Percentiles rank a stretch among this genome's conserved stretches.
Conservation (phyloP, 2,113 vertebrate genomes). For the Artemisiospiza belli region DNA sequence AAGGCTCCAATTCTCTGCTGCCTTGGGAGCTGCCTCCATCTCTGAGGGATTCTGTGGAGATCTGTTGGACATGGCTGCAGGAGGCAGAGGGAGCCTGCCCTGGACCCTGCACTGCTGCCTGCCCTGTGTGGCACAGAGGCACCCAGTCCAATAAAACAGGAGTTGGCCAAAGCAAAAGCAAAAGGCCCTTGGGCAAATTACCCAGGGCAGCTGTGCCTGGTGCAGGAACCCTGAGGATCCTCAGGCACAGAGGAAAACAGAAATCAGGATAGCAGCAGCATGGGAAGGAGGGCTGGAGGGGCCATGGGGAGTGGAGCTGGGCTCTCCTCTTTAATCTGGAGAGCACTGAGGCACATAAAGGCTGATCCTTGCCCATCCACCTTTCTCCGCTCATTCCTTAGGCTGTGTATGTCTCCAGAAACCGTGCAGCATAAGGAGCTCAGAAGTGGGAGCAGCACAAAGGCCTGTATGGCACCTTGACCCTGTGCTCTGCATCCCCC, state of each 20-base stretch:
- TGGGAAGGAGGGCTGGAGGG: background rate
- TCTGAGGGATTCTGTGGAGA: background rate
- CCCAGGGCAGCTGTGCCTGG: background rate
- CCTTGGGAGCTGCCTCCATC: background rate
- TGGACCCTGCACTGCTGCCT: background rate
- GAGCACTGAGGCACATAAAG: background rate
- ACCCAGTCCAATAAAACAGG: background rate
- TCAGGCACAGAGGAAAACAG: background rate
- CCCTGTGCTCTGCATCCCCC: rapidly evolving
- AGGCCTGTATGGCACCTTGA: background rate
- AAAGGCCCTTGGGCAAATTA: background rate
- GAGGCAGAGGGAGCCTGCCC: background rate
- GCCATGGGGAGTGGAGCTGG: background rate
- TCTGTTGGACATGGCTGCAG: background rate
- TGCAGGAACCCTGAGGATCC: background rate
- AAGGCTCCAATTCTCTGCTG: background rate
- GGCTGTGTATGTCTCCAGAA: background rate
- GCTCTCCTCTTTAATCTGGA: background rate
- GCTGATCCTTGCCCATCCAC: background rate
- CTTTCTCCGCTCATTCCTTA: background rate
- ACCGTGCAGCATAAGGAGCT: background rate
- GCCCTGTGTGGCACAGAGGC: background rate
- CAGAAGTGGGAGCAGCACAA: rapidly evolving
- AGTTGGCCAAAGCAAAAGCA: background rate
- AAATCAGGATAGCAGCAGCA: background rate